These are phyloP conservation scores for Isaurus tuberculatus DNA, from an alignment of 92 coral and sea anemone species.

Conservation along the genomic window DNA sequence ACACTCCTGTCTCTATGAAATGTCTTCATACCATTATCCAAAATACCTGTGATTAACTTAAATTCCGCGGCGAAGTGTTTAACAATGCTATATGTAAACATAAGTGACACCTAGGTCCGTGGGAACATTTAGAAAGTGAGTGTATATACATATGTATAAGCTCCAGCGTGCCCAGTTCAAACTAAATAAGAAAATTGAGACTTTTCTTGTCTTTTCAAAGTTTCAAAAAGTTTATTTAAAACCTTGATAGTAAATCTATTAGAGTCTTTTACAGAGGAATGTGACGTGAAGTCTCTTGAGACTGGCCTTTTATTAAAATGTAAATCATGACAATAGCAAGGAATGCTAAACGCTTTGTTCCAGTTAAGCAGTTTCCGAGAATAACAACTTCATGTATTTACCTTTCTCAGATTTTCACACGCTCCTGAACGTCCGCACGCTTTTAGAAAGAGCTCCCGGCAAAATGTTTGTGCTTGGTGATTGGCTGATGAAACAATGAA, in stretches of 20 bases:
- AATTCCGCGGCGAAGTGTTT: slow-evolving; percentile 38
- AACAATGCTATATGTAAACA: slow-evolving; percentile 39
- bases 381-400: slow-evolving; percentile 53
- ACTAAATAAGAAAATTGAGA: neutral
- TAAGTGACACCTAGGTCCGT: slow-evolving; percentile 25
- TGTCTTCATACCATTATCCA: slow-evolving; percentile 20
- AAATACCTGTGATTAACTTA: slow-evolving; percentile 26
- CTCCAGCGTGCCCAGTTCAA: neutral
- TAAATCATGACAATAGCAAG: slow-evolving; percentile 11
- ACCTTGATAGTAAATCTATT: neutral
- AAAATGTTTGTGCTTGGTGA: slow-evolving; percentile 16
- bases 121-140: slow-evolving; percentile 17
- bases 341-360: slow-evolving; percentile 43
- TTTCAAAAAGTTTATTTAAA: neutral
- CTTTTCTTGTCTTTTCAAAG: neutral
- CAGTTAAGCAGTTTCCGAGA: slow-evolving; percentile 19
- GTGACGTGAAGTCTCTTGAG: slow-evolving; percentile 19
- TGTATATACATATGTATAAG: slow-evolving; percentile 24
- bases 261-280: neutral
- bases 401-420: slow-evolving; percentile 66
- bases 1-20: neutral
- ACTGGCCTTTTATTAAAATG: slow-evolving; percentile 11
- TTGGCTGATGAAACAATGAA: slow-evolving; percentile 53
- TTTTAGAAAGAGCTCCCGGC: slow-evolving; percentile 51
- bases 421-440: slow-evolving; percentile 66